Percentiles rank a stretch among this genome's conserved stretches.
These are phyloP conservation scores for Physeter macrocephalus DNA, from an alignment of 2,113 vertebrate genomes.

Conservation along the genomic window DNA sequence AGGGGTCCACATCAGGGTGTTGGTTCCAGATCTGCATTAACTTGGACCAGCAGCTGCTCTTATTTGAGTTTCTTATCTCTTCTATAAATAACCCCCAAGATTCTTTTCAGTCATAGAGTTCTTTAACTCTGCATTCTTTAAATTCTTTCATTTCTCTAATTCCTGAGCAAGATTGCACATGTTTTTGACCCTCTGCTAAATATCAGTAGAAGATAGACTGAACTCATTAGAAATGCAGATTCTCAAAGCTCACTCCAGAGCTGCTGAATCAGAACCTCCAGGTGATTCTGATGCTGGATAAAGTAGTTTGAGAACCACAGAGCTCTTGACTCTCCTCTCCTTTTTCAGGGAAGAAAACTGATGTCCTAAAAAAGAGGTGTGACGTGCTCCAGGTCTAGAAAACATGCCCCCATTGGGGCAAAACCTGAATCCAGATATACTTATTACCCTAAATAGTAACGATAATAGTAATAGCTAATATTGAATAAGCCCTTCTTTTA, in stretches of 20 bases:
- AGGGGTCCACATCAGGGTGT: too few species aligned
- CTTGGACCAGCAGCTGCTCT: accelerated
- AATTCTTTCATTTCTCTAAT: neutral
- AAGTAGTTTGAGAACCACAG: neutral
- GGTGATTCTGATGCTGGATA: neutral
- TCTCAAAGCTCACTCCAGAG: too few species aligned
- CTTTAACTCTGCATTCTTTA: neutral
- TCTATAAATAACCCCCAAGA: neutral
- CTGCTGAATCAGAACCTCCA: neutral
- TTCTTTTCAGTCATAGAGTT: neutral
- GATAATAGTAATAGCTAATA: neutral
- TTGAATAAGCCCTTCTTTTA: neutral
- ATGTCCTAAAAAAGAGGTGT: neutral
- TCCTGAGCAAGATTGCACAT: neutral
- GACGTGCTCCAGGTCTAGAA: neutral
- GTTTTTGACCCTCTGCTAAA: neutral
- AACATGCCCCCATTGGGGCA: accelerated
- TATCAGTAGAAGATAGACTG: neutral
- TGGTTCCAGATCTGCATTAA: neutral
- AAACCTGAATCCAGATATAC: neutral
- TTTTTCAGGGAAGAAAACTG: neutral
- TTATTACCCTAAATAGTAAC: too few species aligned
- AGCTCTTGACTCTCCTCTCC: neutral
- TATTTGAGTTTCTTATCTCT: neutral
- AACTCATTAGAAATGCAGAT: neutral